Base-by-base conservation (phyloP, 2,888 invertebrate species). In the Habroteleia sp. region DNA sequence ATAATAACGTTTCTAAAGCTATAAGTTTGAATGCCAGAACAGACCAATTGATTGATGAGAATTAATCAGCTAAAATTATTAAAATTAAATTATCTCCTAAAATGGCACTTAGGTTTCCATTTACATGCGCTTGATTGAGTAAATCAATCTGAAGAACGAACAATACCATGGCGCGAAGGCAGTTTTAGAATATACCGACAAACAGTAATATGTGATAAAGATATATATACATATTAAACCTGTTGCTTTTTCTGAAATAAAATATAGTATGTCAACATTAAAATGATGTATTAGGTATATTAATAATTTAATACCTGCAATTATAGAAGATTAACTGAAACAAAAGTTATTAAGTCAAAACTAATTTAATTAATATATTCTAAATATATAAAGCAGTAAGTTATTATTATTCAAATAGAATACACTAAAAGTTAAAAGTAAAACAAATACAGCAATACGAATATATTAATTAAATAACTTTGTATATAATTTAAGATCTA, bases 121-220 rank as follows among this genome's bases (percentile, higher is more conserved):
- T 56, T 48, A 39, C 11, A 54, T 31, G 14, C 48, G 46, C 2
- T 16, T 42, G 33, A 69, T 69, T 42, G 48, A 48, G 7, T 46
- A 37, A 58, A 35, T 63, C 63, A 62, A 62, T 62, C 62, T 39
- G 52, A 48, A 62, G 41, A 62, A 69, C 42, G 65, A 60, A 65
- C 73, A 72, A 35, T 35, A 63, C 48, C 63, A 50, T 75, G 66
- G 71, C 14, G 60, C 66, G 73, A 46, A 46, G 72, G 65, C 74
- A 74, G 73, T 42, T 54, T 60, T 23, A 35, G 8, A 60, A 29
- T 52, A 17, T 41, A 56, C 31, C 44, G 31, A 68, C 41, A 16
- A 17, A 39, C n/a, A 44, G 14, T 48, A 52, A 48, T 37, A 37
- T 31, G 25, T 20, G 5, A 20, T 20, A 20, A 20, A 20, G 4